Base-by-base conservation (phyloP, 2,113 vertebrate species). In the Thomomys bottae region DNA sequence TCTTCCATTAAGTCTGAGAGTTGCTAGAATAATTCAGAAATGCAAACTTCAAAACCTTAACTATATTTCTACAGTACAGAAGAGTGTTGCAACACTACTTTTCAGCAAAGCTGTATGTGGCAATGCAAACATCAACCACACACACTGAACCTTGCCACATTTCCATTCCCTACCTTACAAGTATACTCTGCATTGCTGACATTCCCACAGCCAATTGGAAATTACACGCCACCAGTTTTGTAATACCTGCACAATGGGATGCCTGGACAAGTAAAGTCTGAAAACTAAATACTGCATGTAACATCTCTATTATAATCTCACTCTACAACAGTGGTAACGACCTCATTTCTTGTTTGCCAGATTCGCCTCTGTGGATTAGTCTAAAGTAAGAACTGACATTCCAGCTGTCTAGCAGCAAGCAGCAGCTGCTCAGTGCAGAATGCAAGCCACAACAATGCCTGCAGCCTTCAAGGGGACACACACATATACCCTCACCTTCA, bases 311-410 rank as follows among this genome's bases (percentile, higher is more conserved):
- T 67, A 90, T 45, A 32, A 77, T 89, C 59, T 84, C 84, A 54
- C 17, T 72, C 77, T 14, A 23, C 36, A 24, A 54, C 1, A 2
- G 15, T 5, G 77, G 83, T 77, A 68, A 70, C 1, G 80, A 63
- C 42, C 82, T 54, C 61, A 92, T 24, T 21, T 30, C 11, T 66
- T 30, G 26, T 20, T 15, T 9, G 15, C 80, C 67, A 8, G 82
- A 95, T 91, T 94, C 95, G 20, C 96, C 94, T 76, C 95, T 94
- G 90, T 40, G 94, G 94, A 97, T 94, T 89, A 94, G 94, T 94
- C 72, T 94, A 96, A 94, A 95, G 85, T 79, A 45, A 92, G 93
- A 81, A 72, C 61, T 23, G 79, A 87, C 87, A 75, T 61, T 89
- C 96, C 96, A 96, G 94, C 96, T 97, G 96, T 84, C 96, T 90